These are phyloP conservation scores for Chloropsis hardwickii DNA, from an alignment of 2,113 vertebrate species.

Conservation along the genomic window DNA sequence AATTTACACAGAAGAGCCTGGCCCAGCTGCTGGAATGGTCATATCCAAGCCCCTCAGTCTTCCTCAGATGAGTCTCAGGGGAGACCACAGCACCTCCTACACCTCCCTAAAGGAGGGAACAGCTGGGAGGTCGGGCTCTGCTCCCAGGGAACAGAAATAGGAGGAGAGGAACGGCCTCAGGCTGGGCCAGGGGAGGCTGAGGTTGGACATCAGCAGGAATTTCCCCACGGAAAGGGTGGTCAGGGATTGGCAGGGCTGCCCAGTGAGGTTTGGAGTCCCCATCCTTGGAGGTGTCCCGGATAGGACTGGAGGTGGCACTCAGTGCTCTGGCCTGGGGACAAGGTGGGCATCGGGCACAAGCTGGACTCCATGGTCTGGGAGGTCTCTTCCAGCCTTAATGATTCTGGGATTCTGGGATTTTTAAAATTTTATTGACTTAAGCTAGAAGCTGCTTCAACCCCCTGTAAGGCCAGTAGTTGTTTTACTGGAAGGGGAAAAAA, in stretches of 20 bases:
- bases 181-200: background rate
- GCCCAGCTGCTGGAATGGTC: background rate
- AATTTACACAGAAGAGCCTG: background rate
- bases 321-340: background rate
- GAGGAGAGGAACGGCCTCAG: background rate
- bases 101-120: background rate
- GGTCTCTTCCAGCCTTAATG: background rate
- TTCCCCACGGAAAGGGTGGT: background rate
- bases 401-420: background rate
- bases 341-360: fast-evolving
- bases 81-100: background rate
- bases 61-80: background rate
- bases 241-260: background rate
- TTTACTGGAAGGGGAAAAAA: background rate
- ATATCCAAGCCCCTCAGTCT: background rate
- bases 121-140: fast-evolving
- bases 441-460: background rate
- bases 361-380: fast-evolving
- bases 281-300: background rate
- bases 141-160: background rate
- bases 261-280: background rate
- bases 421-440: background rate
- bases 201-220: background rate
- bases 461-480: background rate
- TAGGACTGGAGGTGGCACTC: background rate